Conservation (phyloP, 2,113 vertebrate genomes). For the Sylvilagus bachmani region DNA sequence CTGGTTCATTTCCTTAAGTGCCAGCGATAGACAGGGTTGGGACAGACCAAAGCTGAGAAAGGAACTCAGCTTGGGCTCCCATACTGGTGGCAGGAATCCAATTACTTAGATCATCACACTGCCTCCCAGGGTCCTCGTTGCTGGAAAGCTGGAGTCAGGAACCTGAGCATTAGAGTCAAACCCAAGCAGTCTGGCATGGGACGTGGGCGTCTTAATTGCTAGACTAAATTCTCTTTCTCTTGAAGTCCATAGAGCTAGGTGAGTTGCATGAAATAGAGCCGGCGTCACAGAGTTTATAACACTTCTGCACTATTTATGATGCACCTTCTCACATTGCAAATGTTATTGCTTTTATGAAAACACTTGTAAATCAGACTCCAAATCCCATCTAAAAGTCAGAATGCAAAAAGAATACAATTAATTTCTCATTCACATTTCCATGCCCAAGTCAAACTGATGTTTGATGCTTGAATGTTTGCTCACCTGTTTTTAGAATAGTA, state of each 20-base stretch:
- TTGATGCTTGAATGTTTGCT: background rate
- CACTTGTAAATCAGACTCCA: slow-evolving; percentile 48
- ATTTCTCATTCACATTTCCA: slow-evolving; percentile 21
- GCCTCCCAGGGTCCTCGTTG: no score
- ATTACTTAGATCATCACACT: no score
- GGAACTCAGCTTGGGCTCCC: no score
- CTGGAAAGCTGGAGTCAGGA: no score
- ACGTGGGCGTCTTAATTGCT: no score
- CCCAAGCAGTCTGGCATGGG: no score
- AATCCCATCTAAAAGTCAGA: slow-evolving; percentile 55
- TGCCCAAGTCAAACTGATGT: background rate
- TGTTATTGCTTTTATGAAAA: slow-evolving; percentile 59
- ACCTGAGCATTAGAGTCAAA: no score
- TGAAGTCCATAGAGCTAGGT: background rate
- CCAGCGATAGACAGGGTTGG: no score
- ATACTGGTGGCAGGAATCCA: no score
- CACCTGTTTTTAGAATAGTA: background rate
- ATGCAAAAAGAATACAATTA: slow-evolving; percentile 31
- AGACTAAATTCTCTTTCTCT: no score
- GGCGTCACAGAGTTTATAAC: slow-evolving; percentile 25
- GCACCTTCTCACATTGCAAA: background rate
- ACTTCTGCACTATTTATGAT: slow-evolving; percentile 41
- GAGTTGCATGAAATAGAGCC: background rate
- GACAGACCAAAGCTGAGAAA: no score
- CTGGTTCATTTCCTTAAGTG: no score